Evolutionary conservation across 2,113 vertebrate genomes (phyloP), one percentile per base, ranked within the genome.

Genomic region (Gymnarchus niloticus): DNA sequence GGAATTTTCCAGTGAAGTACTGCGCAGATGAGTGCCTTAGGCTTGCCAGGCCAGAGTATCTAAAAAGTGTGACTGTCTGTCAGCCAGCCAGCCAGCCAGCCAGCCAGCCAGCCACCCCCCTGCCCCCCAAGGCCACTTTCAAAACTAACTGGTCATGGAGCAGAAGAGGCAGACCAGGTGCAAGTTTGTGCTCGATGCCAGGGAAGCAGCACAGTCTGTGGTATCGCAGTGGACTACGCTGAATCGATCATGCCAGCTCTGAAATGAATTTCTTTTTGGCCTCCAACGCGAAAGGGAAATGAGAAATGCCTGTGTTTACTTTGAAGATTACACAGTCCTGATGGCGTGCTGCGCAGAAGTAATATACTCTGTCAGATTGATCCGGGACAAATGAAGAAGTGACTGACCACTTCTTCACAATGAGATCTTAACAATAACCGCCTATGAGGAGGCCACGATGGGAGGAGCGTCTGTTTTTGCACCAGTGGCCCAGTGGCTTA

Each of bases 281-380:
- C 80, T 49, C 82, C 23, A 57, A 82, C 57, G 46, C 77, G 69
- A 82, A 69, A 51, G 80, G 78, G 80, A 85, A 82, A 69, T 57
- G 56, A 73, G 78, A 51, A 65, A 25, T 41, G 85, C 85, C 80
- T 65, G 57, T 48, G 57, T 83, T 83, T 81, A 52, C 85, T 86
- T 73, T 86, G 59, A 86, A 86, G 85, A 86, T 73, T 86, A 73
- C 80, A 61, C 17, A 65, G 57, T 61, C 59, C 85, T 41, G 57
- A 52, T 86, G 80, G 44, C 85, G 56, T 10, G 56, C 82, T 65
- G 78, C 17, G 44, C 57, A 56, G 80, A 73, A 61, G 80, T 86
- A 86, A 83, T 56, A 69, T 52, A 83, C 56, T 46, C 85, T 25
- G 78, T 86, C 59, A 86, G 56, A 69, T 86, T 51, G 85, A 82